A percentile compares a stretch with the other conserved stretches of the same genome.
Conservation (phyloP, 2,797 vertebrate genomes). For the Limnodromus scolopaceus region DNA sequence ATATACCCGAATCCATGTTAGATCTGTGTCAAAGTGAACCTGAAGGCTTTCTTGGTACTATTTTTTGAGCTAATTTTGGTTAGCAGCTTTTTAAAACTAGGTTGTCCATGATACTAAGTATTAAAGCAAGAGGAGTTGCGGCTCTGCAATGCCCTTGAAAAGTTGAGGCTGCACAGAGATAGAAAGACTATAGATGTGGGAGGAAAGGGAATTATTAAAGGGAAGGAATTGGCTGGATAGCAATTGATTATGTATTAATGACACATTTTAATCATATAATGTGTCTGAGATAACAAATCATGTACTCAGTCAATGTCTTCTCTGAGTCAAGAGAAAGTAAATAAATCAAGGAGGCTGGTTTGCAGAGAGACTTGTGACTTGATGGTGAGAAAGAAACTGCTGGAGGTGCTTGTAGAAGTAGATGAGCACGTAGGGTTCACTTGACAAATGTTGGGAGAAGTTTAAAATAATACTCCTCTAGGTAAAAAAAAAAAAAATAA, state of each 20-base stretch:
- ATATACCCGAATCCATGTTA: background rate
- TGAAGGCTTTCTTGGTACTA: background rate
- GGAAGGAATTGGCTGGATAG: background rate
- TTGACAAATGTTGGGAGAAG: background rate
- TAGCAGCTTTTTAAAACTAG: background rate
- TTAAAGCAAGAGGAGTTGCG: background rate
- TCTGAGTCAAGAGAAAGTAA: background rate
- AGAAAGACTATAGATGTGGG: background rate
- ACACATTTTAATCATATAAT: background rate
- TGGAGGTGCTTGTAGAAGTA: background rate
- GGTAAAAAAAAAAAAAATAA: background rate
- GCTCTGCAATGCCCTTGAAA: background rate
- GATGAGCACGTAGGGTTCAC: background rate
- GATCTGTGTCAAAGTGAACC: background rate
- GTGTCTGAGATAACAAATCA: background rate
- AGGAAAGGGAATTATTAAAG: background rate
- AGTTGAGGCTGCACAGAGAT: background rate
- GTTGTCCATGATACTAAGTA: background rate
- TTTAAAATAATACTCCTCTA: background rate
- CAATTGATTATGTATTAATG: background rate
- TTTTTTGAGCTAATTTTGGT: background rate
- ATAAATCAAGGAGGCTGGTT: background rate
- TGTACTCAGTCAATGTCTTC: background rate
- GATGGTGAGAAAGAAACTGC: background rate
- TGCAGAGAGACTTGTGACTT: background rate